Evolutionary conservation across 2,888 invertebrate genomes (phyloP).

Genomic region (Pseudoips prasinana): DNA sequence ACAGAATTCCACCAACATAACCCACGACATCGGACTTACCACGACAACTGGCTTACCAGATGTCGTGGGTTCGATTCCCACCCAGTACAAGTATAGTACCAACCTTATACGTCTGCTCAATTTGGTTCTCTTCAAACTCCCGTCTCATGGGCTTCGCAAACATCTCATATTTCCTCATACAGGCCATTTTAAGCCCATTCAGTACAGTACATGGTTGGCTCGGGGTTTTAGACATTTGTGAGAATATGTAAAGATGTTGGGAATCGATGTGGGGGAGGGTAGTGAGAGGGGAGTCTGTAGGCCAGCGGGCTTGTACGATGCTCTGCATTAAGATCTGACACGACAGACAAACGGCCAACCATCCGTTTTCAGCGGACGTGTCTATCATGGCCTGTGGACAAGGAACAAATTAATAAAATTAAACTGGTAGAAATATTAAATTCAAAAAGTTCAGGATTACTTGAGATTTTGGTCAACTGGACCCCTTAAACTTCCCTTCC

Average conservation of each 20-base stretch:
- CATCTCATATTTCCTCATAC: slow-evolving; percentile 81
- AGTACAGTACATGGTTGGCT: slow-evolving; percentile 67
- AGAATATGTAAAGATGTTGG: slow-evolving; percentile 83
- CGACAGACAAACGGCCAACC: slow-evolving; percentile 90
- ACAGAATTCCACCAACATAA: too few species aligned
- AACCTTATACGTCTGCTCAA: slow-evolving; percentile 86
- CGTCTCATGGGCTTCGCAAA: slow-evolving; percentile 83
- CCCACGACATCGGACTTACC: too few species aligned
- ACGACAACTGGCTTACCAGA: too few species aligned
- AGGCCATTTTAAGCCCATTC: slow-evolving; percentile 82
- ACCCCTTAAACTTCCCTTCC: too few species aligned
- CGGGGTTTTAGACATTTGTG: slow-evolving; percentile 65
- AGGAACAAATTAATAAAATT: too few species aligned
- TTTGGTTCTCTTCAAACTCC: slow-evolving; percentile 85
- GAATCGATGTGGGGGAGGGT: slow-evolving; percentile 89
- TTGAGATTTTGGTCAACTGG: too few species aligned
- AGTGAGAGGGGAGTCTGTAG: slow-evolving; percentile 87
- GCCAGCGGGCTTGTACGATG: slow-evolving; percentile 95
- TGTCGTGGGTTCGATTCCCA: too few species aligned
- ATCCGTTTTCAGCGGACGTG: slow-evolving; percentile 94
- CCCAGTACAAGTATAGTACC: too few species aligned
- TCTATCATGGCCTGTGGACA: slow-evolving; percentile 95
- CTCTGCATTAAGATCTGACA: slow-evolving; percentile 93
- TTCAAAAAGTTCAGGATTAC: too few species aligned
- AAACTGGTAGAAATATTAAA: too few species aligned